Evolutionary conservation across 2,888 invertebrate species (phyloP).

Genomic region (Paralinhomoeus sp.): DNA sequence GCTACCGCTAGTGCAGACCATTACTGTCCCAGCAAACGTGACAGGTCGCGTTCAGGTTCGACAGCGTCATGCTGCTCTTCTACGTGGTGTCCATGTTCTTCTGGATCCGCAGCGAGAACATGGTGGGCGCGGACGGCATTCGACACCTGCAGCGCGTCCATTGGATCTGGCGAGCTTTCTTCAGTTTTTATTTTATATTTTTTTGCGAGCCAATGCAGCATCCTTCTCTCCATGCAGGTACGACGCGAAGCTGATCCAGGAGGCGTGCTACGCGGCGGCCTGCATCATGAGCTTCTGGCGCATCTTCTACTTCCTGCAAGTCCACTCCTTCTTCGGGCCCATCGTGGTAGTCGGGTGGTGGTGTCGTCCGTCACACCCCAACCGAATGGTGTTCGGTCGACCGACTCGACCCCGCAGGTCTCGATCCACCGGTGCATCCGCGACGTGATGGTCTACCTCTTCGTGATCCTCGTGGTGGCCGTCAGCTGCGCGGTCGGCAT

Average conservation of each 20-base stretch:
- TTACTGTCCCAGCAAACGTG: too few species aligned
- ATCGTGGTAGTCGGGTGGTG: conserved; percentile 13
- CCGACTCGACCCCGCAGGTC: too few species aligned
- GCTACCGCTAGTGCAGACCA: too few species aligned
- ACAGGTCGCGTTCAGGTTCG: conserved; percentile 8
- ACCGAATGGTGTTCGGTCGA: too few species aligned
- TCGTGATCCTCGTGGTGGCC: conserved; percentile 16
- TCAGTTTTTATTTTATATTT: too few species aligned
- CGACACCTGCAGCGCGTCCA: conserved; percentile 8
- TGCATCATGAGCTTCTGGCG: conserved; percentile 17
- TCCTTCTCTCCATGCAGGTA: conserved; percentile 4
- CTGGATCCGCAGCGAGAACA: conserved; percentile 4
- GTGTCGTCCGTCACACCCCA: not conserved
- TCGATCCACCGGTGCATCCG: too few species aligned
- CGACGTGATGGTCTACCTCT: conserved; percentile 17
- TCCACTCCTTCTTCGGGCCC: conserved; percentile 12
- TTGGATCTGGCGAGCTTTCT: too few species aligned
- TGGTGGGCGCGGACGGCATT: conserved; percentile 1
- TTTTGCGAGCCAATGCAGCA: too few species aligned
- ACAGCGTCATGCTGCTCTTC: conserved; percentile 8
- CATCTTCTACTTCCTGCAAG: conserved; percentile 18
- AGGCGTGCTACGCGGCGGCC: conserved; percentile 14
- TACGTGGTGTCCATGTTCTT: conserved; percentile 7
- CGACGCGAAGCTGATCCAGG: conserved; percentile 12
- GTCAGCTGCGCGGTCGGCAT: conserved; percentile 19